Conservation (phyloP, 2,797 vertebrate genomes). For the Leptoclinus maculatus region DNA sequence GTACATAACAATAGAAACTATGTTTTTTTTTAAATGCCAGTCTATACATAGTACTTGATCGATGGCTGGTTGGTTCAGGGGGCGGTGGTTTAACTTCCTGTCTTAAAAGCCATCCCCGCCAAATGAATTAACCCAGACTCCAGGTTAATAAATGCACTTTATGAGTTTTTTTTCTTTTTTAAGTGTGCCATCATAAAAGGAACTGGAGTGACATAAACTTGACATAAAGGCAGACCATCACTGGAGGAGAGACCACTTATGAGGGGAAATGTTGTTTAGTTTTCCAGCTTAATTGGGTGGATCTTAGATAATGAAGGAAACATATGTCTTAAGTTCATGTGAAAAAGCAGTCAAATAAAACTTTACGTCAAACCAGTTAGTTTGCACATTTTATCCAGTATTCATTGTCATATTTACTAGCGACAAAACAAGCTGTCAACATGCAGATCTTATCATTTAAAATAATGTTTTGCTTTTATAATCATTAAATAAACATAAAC, state of each 20-base stretch:
- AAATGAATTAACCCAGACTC: conserved; percentile 76
- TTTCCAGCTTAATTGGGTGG: conserved; percentile 71
- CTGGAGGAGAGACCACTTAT: conserved; percentile 62
- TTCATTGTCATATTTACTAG: conserved; percentile 1
- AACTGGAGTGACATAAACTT: conserved; percentile 68
- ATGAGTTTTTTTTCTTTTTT: conserved; percentile 82
- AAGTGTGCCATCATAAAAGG: conserved; percentile 74
- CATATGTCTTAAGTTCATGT: conserved; percentile 44
- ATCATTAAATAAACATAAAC: conserved; percentile 4
- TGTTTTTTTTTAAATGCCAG: neutral
- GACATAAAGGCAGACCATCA: conserved; percentile 63
- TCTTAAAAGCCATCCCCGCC: conserved; percentile 75
- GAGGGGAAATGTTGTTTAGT: conserved; percentile 50
- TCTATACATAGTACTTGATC: conserved; percentile 14
- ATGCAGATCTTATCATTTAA: neutral
- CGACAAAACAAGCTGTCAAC: neutral
- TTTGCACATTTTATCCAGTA: neutral
- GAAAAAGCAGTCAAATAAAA: conserved; percentile 23
- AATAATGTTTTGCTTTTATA: neutral
- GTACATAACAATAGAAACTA: neutral
- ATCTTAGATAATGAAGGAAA: conserved; percentile 65
- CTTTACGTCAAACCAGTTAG: conserved; percentile 1
- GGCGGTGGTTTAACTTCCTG: conserved; percentile 71
- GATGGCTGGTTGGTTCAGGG: conserved; percentile 27
- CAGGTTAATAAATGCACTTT: conserved; percentile 77